A percentile compares a stretch with the other conserved stretches of the same genome.
These are phyloP conservation scores for Lordiphosa andalusiaca DNA, from an alignment of 2,888 invertebrate genomes.

Conservation along the genomic window DNA sequence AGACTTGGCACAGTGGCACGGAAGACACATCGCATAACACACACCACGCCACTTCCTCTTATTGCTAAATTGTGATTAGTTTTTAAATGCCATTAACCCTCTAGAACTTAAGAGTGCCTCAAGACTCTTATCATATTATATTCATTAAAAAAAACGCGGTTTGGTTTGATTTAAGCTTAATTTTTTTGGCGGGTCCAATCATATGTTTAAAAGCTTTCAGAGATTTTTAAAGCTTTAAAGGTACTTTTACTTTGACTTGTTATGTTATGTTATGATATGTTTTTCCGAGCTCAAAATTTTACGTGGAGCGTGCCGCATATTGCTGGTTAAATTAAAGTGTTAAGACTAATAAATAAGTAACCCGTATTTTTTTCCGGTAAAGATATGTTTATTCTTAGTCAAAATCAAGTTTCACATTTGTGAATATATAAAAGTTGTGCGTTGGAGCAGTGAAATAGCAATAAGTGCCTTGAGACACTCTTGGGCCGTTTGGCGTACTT, in stretches of 20 bases:
- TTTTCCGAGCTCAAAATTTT: constrained; percentile 8
- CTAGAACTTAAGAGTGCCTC: too few relatives aligned
- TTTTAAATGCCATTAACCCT: too few relatives aligned
- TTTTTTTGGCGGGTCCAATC: too few relatives aligned
- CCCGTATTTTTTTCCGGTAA: constrained; percentile 4
- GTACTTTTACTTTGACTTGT: constrained; percentile 7
- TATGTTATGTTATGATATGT: neutral
- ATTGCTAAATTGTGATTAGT: too few relatives aligned
- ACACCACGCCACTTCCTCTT: too few relatives aligned
- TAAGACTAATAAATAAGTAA: neutral
- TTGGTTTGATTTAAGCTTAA: too few relatives aligned
- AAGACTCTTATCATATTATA: too few relatives aligned
- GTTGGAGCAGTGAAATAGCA: constrained; percentile 13
- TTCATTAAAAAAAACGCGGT: too few relatives aligned
- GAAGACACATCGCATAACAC: too few relatives aligned
- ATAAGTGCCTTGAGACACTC: constrained; percentile 13
- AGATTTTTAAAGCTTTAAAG: neutral
- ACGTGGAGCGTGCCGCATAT: neutral
- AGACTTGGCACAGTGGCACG: too few relatives aligned
- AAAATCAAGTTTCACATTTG: constrained; percentile 4
- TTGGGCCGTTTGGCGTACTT: constrained; percentile 1
- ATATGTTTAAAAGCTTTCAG: neutral
- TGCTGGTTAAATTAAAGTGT: constrained; percentile 3
- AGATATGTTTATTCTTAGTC: neutral
- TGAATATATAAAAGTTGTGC: constrained; percentile 2